Evolutionary conservation across 2,113 vertebrate species (phyloP), one percentile per base, ranked within the genome.

Genomic region (Urocynchramus pylzowi): DNA sequence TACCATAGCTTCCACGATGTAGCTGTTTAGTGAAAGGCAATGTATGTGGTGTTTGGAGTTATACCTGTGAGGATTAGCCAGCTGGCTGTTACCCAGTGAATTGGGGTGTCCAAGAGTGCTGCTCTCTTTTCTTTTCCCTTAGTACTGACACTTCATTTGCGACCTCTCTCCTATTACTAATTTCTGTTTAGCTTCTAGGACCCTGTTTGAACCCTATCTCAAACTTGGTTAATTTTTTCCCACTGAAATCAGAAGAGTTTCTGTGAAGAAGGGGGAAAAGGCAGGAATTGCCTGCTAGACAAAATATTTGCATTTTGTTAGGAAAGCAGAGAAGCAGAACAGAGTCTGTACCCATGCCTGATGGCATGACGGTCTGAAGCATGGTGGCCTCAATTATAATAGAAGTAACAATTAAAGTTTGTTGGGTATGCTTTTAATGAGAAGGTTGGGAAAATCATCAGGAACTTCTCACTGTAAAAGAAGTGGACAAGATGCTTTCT

Each of bases 31-130:
- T 67, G 33, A 30, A n/a, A 11, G 52, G 31, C 18, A 50, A 8
- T 7, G 7, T 37, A 20, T 33, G 22, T 83, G 35, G 27, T 0
- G 0, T 44, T 61, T 57, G 73, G 73, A 56, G 37, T 69, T 79
- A 10, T 0, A 39, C 23, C 13, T 6, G 3, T 0, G 23, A 49
- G 9, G 27, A 49, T 76, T 33, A 54, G 33, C 39, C 52, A 54
- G 47, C 52, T 79, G 56, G 14, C 73, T 89, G 24, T 28, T 56
- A 30, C 18, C 23, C 16, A 16, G 30, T 41, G 50, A 77, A 78
- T 26, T 16, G 45, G 6, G 6, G 9, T 77, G 53, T 60, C 24
- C 8, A 1, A 61, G 44, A 68, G 9, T 24, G 7, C 41, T 74
- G 56, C 30, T 33, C 6, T 56, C 27, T 84, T 39, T 50, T 69